Percentiles rank a stretch among this genome's conserved stretches.
These are phyloP conservation scores for Gila robusta DNA, from an alignment of 2,797 vertebrate species.

Conservation along the genomic window DNA sequence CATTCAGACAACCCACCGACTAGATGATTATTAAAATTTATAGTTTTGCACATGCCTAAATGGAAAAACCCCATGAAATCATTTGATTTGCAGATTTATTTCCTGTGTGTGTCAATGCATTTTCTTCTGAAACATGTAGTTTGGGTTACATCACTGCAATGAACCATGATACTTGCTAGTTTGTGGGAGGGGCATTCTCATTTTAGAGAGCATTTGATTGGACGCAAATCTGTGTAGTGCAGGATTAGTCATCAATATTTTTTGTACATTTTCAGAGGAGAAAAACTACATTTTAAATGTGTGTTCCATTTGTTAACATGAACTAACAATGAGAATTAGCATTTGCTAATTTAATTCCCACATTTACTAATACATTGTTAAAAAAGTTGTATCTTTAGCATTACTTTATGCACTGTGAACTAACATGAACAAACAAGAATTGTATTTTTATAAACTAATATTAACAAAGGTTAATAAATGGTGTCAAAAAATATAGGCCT, in stretches of 20 bases:
- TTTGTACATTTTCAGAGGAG: not conserved
- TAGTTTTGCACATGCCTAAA: conserved; percentile 1
- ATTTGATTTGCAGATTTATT: conserved; percentile 6
- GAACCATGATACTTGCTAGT: no score
- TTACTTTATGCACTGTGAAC: not conserved
- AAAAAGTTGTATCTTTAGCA: not conserved
- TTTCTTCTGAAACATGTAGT: not conserved
- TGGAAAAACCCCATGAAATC: not conserved
- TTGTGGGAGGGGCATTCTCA: not conserved
- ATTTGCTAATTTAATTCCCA: not conserved
- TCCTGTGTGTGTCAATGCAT: not conserved
- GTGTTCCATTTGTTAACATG: not conserved
- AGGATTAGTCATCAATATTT: not conserved
- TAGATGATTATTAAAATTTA: not conserved
- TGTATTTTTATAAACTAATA: not conserved
- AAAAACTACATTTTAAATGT: not conserved
- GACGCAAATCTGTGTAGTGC: not conserved
- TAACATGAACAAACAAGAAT: not conserved
- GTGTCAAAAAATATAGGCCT: no score
- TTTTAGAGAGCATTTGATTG: not conserved
- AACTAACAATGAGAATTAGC: not conserved
- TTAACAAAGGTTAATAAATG: not conserved
- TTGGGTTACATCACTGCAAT: not conserved
- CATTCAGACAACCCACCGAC: conserved; percentile 1
- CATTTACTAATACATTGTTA: not conserved